These are phyloP conservation scores for Cryptomyrus ogoouensis DNA, from an alignment of 2,113 vertebrate species.

Conservation along the genomic window DNA sequence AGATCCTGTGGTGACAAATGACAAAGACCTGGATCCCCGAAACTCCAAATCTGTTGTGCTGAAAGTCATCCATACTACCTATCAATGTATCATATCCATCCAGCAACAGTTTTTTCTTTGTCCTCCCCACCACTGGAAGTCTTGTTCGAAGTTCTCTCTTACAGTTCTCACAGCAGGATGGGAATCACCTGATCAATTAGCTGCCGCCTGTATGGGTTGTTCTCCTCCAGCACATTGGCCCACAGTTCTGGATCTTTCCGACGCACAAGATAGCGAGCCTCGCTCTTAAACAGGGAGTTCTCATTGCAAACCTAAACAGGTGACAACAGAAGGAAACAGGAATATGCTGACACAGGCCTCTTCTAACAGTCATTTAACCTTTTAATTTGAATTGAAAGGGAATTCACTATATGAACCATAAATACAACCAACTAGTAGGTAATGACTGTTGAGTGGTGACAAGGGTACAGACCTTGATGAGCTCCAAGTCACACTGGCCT, in stretches of 20 bases:
- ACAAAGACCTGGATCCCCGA: neutral
- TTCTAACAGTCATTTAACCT: neutral
- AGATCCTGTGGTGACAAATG: neutral
- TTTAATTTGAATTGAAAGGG: neutral
- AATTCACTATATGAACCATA: neutral
- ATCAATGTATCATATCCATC: neutral
- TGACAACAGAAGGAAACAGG: neutral
- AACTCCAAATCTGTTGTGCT: neutral
- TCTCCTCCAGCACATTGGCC: constrained; percentile 79
- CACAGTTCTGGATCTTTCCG: constrained; percentile 87
- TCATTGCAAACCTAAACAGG: constrained; percentile 80
- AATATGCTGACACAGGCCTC: neutral
- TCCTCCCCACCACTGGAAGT: neutral
- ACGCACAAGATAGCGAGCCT: constrained; percentile 79
- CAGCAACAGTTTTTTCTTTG: neutral
- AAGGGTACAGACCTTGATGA: constrained; percentile 74
- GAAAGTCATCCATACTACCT: neutral
- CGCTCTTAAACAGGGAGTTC: constrained; percentile 86
- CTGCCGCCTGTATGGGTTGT: constrained; percentile 72
- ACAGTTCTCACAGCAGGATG: neutral
- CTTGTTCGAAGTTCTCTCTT: neutral
- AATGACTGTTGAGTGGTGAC: neutral
- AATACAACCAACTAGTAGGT: neutral
- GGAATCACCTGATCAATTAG: constrained; percentile 79
- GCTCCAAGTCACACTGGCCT: constrained; percentile 81